Conservation (phyloP, 2,113 vertebrate species). For the Octodon degus region DNA sequence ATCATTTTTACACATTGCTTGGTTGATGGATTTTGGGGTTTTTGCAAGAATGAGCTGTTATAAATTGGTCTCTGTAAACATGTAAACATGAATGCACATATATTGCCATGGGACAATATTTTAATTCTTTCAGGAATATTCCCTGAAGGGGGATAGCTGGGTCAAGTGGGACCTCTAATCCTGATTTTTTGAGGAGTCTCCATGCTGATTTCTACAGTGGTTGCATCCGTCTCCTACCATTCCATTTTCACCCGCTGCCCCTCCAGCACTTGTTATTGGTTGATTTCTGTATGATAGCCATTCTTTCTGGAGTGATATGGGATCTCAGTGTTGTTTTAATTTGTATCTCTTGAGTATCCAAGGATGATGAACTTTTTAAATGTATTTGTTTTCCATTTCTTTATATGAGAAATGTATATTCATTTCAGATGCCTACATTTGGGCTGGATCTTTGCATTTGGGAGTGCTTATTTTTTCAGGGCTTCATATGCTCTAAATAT, state of each 20-base stretch:
- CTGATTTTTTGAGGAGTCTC: background rate
- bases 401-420: background rate
- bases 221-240: background rate
- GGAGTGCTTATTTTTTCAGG: background rate
- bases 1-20: background rate
- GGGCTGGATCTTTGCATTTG: background rate
- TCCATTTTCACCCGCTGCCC: background rate
- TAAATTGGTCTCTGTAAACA: background rate
- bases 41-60: background rate
- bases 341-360: background rate
- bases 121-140: background rate
- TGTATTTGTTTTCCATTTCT: background rate
- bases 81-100: background rate
- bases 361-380: background rate
- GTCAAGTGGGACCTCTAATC: background rate
- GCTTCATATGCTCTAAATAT: background rate
- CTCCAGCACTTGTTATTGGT: background rate
- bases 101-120: background rate
- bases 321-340: background rate
- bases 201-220: background rate
- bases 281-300: background rate
- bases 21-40: background rate
- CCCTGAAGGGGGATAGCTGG: background rate
- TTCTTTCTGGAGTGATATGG: background rate
- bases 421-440: background rate